phyloP scores from a whole-genome alignment of 2,888 invertebrate genomes.

The Anthrax anthrax region DNA sequence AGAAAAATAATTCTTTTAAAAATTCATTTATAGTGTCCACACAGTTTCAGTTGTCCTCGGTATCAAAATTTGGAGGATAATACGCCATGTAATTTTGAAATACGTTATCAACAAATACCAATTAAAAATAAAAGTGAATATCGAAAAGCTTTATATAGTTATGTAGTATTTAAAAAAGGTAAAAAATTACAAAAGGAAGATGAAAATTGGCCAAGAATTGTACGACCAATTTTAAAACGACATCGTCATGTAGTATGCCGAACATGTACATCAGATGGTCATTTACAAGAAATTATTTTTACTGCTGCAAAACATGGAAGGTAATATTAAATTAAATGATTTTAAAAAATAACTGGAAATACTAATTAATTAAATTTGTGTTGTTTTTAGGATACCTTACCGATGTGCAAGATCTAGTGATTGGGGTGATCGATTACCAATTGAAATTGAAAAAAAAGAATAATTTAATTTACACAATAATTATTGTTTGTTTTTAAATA shows the following conservation, averaged over 20 bases:
- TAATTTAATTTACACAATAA: no score
- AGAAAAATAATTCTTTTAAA: not conserved
- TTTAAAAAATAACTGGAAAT: not conserved
- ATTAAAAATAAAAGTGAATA: slow-evolving; percentile 33
- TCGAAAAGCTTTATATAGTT: slow-evolving; percentile 51
- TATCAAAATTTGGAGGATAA: slow-evolving; percentile 35
- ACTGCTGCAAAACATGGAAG: slow-evolving; percentile 61
- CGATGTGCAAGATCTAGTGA: slow-evolving; percentile 54
- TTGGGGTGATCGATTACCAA: slow-evolving; percentile 72
- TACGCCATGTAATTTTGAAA: slow-evolving; percentile 66
- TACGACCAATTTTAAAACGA: slow-evolving; percentile 52
- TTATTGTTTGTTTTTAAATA: no score
- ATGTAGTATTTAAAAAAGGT: slow-evolving; percentile 71
- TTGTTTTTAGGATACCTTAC: slow-evolving; percentile 43
- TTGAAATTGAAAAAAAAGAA: slow-evolving; percentile 40
- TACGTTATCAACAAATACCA: slow-evolving; percentile 44
- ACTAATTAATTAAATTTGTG: not conserved
- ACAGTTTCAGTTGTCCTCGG: slow-evolving; percentile 65
- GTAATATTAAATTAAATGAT: no score
- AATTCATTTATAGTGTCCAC: slow-evolving; percentile 51
- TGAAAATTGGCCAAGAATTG: slow-evolving; percentile 61
- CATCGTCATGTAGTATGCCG: slow-evolving; percentile 62
- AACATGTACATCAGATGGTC: slow-evolving; percentile 59
- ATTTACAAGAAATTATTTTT: slow-evolving; percentile 61
- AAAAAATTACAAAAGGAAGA: slow-evolving; percentile 35